Percentiles rank a stretch among this genome's conserved stretches.
phyloP scores from a whole-genome alignment of 2,888 invertebrate species.

The Pilophorus perplexus region DNA sequence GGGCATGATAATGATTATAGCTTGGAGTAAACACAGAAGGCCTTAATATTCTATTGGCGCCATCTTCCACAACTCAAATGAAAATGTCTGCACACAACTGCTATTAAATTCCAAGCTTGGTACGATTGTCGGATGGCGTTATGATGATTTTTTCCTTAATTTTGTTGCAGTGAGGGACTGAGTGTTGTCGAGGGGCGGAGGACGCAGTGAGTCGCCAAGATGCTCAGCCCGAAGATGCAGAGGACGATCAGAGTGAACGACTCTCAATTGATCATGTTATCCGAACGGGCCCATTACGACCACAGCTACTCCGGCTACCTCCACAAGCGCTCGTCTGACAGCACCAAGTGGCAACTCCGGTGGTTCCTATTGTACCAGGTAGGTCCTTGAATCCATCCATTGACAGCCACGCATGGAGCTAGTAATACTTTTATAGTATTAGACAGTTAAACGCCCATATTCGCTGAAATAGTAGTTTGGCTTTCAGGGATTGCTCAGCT shows the following conservation, averaged over 20 bases:
- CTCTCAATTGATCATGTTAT: conserved; percentile 76
- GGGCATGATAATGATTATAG: too few relatives aligned
- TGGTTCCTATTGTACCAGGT: conserved; percentile 83
- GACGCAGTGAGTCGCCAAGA: conserved; percentile 50
- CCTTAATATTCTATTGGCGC: too few relatives aligned
- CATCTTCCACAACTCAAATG: too few relatives aligned
- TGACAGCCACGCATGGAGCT: neutral
- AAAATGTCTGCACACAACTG: too few relatives aligned
- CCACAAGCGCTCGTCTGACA: conserved; percentile 80
- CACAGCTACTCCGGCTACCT: conserved; percentile 79
- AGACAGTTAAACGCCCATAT: too few relatives aligned
- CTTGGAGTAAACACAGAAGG: too few relatives aligned
- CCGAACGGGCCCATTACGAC: conserved; percentile 82
- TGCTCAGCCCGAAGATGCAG: conserved; percentile 84
- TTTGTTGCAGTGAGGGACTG: conserved; percentile 25
- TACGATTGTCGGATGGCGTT: neutral
- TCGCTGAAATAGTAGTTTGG: too few relatives aligned
- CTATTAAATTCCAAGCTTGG: too few relatives aligned
- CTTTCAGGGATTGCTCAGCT: neutral
- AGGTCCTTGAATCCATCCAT: conserved; percentile 49
- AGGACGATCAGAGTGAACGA: conserved; percentile 81
- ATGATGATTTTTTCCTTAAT: neutral
- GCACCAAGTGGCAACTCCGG: conserved; percentile 81
- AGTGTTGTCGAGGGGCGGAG: conserved; percentile 23
- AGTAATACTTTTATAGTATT: too few relatives aligned